Base-by-base conservation (phyloP, 2,797 vertebrate species). In the Australoheros facetus region DNA sequence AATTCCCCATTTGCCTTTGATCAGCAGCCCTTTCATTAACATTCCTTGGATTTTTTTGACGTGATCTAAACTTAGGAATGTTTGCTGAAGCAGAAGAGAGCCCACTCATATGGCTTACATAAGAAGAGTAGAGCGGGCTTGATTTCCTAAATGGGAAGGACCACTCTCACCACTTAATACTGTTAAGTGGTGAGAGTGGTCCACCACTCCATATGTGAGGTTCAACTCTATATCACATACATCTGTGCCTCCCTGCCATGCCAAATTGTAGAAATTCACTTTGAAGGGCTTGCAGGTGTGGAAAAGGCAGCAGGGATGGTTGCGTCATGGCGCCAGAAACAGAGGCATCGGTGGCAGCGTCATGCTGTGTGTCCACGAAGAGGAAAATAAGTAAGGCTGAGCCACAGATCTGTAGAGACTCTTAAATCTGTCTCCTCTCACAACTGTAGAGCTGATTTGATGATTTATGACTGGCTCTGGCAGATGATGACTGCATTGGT, bases 21-120 rank as follows among this genome's bases (percentile, higher is more conserved):
- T 77, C 73, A 58, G 81, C 70, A 75, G 82, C 57, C 75, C 81
- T 85, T 86, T 90, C 81, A 89, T 90, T 92, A 87, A 83, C 85
- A 92, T 90, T 92, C 89, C 79, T 81, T 2, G 4, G 30, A 87
- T 90, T 87, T 76, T 81, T 79, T 87, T 75, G 39, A 75, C 9
- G 5, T 48, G 71, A 80, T 85, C 75, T 71, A 56, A 70, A 81
- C 75, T 74, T 82, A 84, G 82, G 86, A 78, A 23, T 19, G 6
- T 78, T 84, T 11, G 11, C 62, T 71, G 26, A 23, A 54, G 58
- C 85, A 39, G 70, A 82, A 14, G 76, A 78, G 16, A 77, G 80
- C 75, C 69, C 39, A 57, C 55, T 75, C 77, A 53, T 78, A 78
- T 70, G 86, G 86, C 73, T 70, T 58, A 88, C 86, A 87, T 81